Conservation (phyloP, 1,140 invertebrate species). For the Temnothorax longispinosus region DNA sequence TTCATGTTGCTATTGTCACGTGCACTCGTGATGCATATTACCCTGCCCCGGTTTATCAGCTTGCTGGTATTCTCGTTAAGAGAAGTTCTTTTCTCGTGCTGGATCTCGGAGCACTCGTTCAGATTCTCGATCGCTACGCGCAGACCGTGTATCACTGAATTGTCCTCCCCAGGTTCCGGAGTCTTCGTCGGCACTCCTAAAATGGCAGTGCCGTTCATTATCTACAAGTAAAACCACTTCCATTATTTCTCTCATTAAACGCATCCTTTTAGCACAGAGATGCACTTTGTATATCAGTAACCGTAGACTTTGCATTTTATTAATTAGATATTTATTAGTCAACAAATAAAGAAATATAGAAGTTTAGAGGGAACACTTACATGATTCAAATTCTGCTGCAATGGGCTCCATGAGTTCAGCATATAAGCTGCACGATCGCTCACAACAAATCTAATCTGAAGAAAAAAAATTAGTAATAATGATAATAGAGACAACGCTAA, state of each 20-base stretch:
- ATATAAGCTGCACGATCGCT: slow-evolving; percentile 92
- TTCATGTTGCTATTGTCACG: slow-evolving; percentile 94
- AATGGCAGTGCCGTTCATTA: slow-evolving; percentile 90
- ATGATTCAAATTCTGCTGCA: slow-evolving; percentile 94
- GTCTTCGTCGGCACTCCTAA: slow-evolving; percentile 89
- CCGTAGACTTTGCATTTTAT: neutral
- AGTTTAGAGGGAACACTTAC: slow-evolving; percentile 84
- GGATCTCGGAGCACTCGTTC: slow-evolving; percentile 92
- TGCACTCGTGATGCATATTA: slow-evolving; percentile 95
- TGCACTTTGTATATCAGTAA: neutral
- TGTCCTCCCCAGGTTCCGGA: slow-evolving; percentile 87
- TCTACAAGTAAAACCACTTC: slow-evolving; percentile 80
- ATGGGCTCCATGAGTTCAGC: slow-evolving; percentile 92
- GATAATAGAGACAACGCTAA: slow-evolving; percentile 10
- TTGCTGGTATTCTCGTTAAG: slow-evolving; percentile 87
- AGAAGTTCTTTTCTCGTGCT: slow-evolving; percentile 87
- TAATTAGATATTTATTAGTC: neutral
- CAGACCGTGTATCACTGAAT: slow-evolving; percentile 93
- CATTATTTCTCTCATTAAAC: neutral
- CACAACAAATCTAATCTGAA: slow-evolving; percentile 92
- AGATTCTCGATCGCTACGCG: slow-evolving; percentile 94
- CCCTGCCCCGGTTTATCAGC: slow-evolving; percentile 90
- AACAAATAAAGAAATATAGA: neutral
- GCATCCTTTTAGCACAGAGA: neutral
- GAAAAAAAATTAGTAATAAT: slow-evolving; percentile 77